These are phyloP conservation scores for Parnassius mnemosyne DNA, from an alignment of 2,888 invertebrate species.

Conservation along the genomic window DNA sequence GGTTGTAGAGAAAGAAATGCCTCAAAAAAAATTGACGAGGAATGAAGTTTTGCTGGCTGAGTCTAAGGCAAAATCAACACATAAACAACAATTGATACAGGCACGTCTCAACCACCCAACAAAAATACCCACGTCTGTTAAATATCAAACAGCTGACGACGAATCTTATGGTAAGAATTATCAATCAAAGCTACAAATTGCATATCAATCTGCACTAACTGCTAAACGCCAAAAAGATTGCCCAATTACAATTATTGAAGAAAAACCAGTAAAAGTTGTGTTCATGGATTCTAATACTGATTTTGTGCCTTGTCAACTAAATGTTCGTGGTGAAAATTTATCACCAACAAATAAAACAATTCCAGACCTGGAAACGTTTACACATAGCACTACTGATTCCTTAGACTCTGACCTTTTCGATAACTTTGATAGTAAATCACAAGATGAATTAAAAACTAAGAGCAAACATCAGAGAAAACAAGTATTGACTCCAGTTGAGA, in stretches of 20 bases:
- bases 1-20: constrained; percentile 53
- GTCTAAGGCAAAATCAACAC: constrained; percentile 49
- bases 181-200: constrained; percentile 66
- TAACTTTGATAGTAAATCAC: constrained; percentile 47
- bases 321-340: constrained; percentile 63
- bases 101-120: constrained; percentile 40
- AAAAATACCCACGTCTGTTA: constrained; percentile 42
- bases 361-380: constrained; percentile 40
- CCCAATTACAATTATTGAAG: constrained; percentile 68
- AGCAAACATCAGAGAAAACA: constrained; percentile 75
- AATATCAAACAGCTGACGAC: constrained; percentile 39
- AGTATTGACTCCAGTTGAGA: constrained; percentile 70
- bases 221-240: constrained; percentile 62
- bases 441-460: constrained; percentile 59
- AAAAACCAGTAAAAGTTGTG: constrained; percentile 72
- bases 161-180: constrained; percentile 56
- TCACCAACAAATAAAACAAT: constrained; percentile 52
- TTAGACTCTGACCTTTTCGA: constrained; percentile 58
- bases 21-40: constrained; percentile 49
- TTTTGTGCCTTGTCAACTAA: constrained; percentile 51
- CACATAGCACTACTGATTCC: constrained; percentile 52
- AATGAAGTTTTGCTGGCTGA: constrained; percentile 49
- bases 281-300: constrained; percentile 59
- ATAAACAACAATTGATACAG: constrained; percentile 41
- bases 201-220: constrained; percentile 65